Evolutionary conservation across 2,888 invertebrate species (phyloP).

Genomic region (Caenorhabditis macrosperma): DNA sequence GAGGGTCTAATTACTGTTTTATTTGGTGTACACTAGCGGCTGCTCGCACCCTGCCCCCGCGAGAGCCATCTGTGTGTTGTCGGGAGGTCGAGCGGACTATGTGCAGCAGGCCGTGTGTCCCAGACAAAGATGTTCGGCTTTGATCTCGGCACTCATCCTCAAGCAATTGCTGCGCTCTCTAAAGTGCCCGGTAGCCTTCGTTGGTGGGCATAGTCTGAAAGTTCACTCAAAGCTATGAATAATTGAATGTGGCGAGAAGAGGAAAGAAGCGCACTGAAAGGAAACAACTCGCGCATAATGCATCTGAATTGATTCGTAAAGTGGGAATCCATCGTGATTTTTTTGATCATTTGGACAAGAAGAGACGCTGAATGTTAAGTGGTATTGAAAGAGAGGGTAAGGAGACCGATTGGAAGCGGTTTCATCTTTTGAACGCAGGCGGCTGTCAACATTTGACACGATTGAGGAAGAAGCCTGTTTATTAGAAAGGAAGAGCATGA

Average conservation of each 20-base stretch:
- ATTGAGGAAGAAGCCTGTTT: no score
- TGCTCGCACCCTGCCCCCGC: slow-evolving; percentile 3
- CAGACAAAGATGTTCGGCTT: neutral
- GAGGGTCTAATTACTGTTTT: slow-evolving; percentile 39
- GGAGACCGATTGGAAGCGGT: neutral
- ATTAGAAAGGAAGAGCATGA: no score
- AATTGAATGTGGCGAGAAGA: neutral
- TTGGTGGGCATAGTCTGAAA: no score
- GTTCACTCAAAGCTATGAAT: neutral
- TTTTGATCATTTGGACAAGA: slow-evolving; percentile 1
- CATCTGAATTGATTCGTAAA: slow-evolving; percentile 1
- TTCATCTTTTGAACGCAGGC: neutral
- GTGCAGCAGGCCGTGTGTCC: neutral
- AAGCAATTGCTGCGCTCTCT: no score
- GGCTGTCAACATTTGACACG: no score
- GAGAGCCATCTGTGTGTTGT: slow-evolving; percentile 22
- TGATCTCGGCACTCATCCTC: no score
- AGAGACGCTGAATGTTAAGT: no score
- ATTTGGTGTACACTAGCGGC: slow-evolving; percentile 11
- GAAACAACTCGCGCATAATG: neutral
- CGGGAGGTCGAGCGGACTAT: neutral
- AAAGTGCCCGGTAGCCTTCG: no score
- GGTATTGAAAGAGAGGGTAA: neutral
- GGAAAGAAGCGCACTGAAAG: neutral
- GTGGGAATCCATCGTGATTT: neutral